Evolutionary conservation across 2,113 vertebrate species (phyloP), one percentile per base, ranked within the genome.

Genomic region (Accipiter virgatus): DNA sequence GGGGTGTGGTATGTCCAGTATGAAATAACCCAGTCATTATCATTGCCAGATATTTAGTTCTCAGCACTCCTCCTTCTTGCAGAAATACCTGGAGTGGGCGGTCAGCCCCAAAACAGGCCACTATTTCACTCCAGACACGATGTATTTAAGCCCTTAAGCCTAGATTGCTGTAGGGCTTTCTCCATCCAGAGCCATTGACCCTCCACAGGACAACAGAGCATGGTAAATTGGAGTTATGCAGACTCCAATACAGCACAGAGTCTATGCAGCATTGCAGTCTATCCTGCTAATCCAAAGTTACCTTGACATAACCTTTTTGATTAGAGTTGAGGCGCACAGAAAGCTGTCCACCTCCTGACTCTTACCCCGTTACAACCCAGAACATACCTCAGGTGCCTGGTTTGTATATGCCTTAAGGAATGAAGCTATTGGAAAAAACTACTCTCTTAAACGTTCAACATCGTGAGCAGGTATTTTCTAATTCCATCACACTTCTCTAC

Each of bases 221-320:
- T 7, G 13, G 50, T 23, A 81, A 45, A 10, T 0, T 16, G 13
- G 27, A 63, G 47, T 11, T 45, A 5, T 0, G 0, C 10, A 52
- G 36, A 8, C 38, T 13, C 40, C 23, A 14, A 1, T 8, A 7
- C 5, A 48, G 40, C 27, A 16, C 42, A 42, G 5, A 42, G 5
- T 5, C 63, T 38, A 5, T 14, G 61, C 72, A 59, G 31, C 32
- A 7, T 3, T 21, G 45, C 45, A 45, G 16, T 23, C 45, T 59
- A 11, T 8, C 47, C 52, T 34, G 53, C 45, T 67, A 71, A 32
- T 63, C 36, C 67, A 36, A 12, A 40, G 15, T 18, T 16, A 53
- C 42, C 59, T 78, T 58, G 26, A 2, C 38, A 65, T 32, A 11
- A 47, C 10, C 12, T 50, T 48, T 32, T 1, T 8, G 7, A 6